Evolutionary conservation across 2,888 invertebrate genomes (phyloP).

Genomic region (Platycheirus rosarum): DNA sequence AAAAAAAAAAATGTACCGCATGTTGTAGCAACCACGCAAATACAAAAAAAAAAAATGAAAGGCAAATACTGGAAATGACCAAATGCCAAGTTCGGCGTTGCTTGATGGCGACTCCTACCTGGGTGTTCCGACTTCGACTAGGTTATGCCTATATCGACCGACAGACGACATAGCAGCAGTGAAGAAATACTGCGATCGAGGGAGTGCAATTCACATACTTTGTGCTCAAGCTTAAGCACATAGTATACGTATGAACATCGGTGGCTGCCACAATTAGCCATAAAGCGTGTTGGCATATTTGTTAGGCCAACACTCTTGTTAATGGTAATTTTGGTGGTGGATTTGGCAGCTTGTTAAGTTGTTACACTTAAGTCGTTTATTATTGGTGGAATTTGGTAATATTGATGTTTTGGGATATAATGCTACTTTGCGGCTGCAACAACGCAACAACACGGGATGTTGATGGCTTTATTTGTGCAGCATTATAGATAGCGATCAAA

Average conservation of each 20-base stretch:
- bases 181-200: conserved; percentile 32
- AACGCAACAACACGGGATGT: no score
- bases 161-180: conserved; percentile 9
- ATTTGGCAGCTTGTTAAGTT: conserved; percentile 45
- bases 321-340: conserved; percentile 60
- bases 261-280: conserved; percentile 69
- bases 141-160: conserved; percentile 15
- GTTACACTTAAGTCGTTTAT: conserved; percentile 55
- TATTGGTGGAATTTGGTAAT: conserved; percentile 37
- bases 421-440: background rate
- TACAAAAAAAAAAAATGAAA: conserved; percentile 31
- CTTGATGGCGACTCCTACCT: conserved; percentile 15
- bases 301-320: conserved; percentile 68
- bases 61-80: conserved; percentile 33
- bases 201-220: conserved; percentile 39
- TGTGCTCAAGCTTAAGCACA: conserved; percentile 26
- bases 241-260: conserved; percentile 36
- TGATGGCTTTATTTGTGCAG: conserved; percentile 67
- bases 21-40: conserved; percentile 30
- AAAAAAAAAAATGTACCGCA: background rate
- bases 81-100: conserved; percentile 48
- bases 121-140: conserved; percentile 20
- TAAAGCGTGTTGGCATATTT: conserved; percentile 71
- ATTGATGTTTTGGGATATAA: conserved; percentile 31
- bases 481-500: conserved; percentile 46